Conservation (phyloP, 2,113 vertebrate genomes). For the Eptesicus fuscus region DNA sequence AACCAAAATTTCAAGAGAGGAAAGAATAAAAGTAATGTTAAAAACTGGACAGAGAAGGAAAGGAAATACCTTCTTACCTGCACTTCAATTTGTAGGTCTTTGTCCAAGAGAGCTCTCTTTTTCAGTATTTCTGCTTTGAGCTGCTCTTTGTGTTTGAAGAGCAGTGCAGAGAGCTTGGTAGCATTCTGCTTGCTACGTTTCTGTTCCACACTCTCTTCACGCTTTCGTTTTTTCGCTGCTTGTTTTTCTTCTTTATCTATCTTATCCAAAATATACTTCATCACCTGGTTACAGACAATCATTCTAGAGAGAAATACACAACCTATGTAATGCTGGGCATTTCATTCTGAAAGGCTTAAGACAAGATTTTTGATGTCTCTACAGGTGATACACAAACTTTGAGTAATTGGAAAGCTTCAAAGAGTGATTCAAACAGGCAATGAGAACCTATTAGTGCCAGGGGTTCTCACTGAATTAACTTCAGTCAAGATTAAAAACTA, state of each 20-base stretch:
- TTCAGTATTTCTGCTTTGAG: conserved; percentile 97
- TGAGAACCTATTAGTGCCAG: background rate
- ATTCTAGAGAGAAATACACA: conserved; percentile 86
- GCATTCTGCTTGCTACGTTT: conserved; percentile 97
- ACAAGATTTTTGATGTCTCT: background rate
- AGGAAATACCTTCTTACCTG: conserved; percentile 84
- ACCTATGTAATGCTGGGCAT: conserved; percentile 37
- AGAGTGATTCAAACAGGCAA: background rate
- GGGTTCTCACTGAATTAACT: background rate
- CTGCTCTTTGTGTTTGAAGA: conserved; percentile 98
- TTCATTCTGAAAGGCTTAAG: conserved; percentile 6
- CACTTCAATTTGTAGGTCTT: conserved; percentile 96
- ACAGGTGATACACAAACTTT: background rate
- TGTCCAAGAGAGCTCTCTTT: conserved; percentile 97
- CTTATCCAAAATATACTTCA: conserved; percentile 99
- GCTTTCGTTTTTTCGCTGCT: conserved; percentile 95
- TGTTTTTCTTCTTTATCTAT: conserved; percentile 99
- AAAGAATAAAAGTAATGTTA: background rate
- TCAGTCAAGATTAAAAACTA: background rate
- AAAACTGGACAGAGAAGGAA: background rate
- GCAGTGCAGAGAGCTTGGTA: conserved; percentile 93
- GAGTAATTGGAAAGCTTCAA: background rate
- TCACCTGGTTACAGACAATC: conserved; percentile 99
- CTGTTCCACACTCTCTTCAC: conserved; percentile 97
- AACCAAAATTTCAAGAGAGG: background rate